Evolutionary conservation across 1,140 invertebrate species (phyloP).

Genomic region (Neodiprion virginianus): DNA sequence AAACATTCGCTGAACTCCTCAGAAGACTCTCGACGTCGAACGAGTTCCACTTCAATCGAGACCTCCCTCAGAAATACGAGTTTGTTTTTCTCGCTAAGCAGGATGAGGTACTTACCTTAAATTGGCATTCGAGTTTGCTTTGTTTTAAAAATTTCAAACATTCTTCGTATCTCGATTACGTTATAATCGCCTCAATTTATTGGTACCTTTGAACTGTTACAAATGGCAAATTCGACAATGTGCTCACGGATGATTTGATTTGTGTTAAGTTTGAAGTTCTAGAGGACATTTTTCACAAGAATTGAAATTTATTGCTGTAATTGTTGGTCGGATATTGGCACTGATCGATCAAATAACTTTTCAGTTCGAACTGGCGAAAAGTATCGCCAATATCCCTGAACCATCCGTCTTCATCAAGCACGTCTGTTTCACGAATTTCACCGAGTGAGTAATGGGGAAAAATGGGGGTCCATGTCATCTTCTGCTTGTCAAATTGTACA

Average conservation of each 20-base stretch:
- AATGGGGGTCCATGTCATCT: conserved; percentile 12
- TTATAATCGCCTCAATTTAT: too few species aligned
- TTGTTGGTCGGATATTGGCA: background rate
- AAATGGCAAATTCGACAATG: too few species aligned
- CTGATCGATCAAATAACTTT: conserved; percentile 18
- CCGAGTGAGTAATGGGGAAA: conserved; percentile 61
- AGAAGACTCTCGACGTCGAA: conserved; percentile 76
- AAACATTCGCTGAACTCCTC: conserved; percentile 87
- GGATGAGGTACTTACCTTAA: conserved; percentile 67
- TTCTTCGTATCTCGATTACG: too few species aligned
- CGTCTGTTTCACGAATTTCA: conserved; percentile 72
- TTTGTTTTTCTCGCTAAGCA: conserved; percentile 78
- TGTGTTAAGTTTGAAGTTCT: too few species aligned
- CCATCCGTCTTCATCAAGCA: conserved; percentile 72
- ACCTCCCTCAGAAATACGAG: conserved; percentile 83
- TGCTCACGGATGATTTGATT: too few species aligned
- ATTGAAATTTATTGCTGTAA: too few species aligned
- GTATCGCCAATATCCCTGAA: conserved; percentile 65
- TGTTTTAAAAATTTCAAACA: too few species aligned
- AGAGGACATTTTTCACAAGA: too few species aligned
- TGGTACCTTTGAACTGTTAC: too few species aligned
- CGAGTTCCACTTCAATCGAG: conserved; percentile 81
- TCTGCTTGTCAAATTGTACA: background rate
- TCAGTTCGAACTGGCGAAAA: conserved; percentile 64
- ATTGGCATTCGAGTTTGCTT: too few species aligned